A percentile compares a stretch with the other conserved stretches of the same genome.
Evolutionary conservation across 2,888 invertebrate species (phyloP).

Genomic region (Hypena proboscidalis): DNA sequence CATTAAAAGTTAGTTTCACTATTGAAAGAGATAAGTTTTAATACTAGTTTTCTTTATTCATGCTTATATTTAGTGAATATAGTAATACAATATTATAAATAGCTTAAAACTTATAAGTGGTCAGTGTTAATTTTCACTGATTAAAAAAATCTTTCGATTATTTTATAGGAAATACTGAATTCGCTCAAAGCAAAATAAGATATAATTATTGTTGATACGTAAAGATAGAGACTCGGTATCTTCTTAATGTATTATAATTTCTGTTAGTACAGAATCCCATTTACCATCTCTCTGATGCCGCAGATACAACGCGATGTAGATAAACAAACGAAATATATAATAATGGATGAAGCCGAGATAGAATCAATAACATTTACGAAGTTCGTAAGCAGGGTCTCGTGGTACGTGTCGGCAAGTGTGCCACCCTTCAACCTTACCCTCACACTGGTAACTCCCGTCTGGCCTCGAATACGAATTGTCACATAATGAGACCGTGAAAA

Average conservation of each 20-base stretch:
- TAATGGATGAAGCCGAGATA: conserved; percentile 39
- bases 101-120: too few relatives aligned
- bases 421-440: conserved; percentile 57
- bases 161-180: neutral
- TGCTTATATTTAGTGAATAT: too few relatives aligned
- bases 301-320: conserved; percentile 29
- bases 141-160: too few relatives aligned
- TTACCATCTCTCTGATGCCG: conserved; percentile 24
- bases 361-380: conserved; percentile 62
- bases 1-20: neutral
- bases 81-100: too few relatives aligned
- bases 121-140: too few relatives aligned
- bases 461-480: conserved; percentile 78
- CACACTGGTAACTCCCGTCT: conserved; percentile 57
- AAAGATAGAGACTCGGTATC: conserved; percentile 6
- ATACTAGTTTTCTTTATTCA: too few relatives aligned
- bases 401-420: conserved; percentile 55
- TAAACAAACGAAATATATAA: conserved; percentile 42
- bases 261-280: conserved; percentile 13
- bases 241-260: conserved; percentile 6
- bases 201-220: conserved; percentile 8
- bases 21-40: too few relatives aligned
- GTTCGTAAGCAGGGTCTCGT: conserved; percentile 55
- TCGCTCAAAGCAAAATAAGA: conserved; percentile 7
- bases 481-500: conserved; percentile 79